Conservation (phyloP, 1,140 invertebrate species). For the Temnothorax nylanderi region DNA sequence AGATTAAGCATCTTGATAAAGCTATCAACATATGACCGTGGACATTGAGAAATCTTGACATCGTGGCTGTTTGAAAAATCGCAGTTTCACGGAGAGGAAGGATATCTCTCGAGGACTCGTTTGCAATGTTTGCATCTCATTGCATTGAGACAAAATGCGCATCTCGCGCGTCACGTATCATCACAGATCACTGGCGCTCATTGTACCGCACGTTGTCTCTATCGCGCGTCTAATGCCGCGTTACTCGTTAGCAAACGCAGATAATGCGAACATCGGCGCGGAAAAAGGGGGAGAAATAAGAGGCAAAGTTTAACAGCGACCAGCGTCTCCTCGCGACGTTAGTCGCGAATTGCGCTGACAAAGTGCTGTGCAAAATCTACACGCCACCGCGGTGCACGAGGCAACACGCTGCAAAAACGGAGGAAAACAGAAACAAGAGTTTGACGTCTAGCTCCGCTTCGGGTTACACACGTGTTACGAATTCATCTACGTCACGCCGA, state of each 20-base stretch:
- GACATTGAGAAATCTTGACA: neutral
- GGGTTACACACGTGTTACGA: neutral
- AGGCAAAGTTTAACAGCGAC: slow-evolving; percentile 75
- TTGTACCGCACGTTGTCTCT: neutral
- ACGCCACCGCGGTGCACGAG: neutral
- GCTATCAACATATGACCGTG: neutral
- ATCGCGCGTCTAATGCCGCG: neutral
- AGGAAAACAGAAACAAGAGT: neutral
- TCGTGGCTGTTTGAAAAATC: slow-evolving; percentile 4
- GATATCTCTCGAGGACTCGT: slow-evolving; percentile 10
- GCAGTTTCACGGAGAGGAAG: neutral
- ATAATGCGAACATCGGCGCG: slow-evolving; percentile 60
- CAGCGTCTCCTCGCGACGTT: slow-evolving; percentile 53
- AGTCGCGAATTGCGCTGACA: slow-evolving; percentile 37
- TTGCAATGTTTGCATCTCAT: slow-evolving; percentile 22
- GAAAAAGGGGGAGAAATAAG: slow-evolving; percentile 74
- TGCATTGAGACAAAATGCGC: slow-evolving; percentile 26
- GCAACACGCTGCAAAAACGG: neutral
- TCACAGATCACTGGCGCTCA: neutral
- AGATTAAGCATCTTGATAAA: neutral
- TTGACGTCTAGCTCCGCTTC: neutral
- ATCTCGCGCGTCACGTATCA: neutral
- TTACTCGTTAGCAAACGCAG: slow-evolving; percentile 50
- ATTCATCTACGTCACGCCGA: slow-evolving; percentile 9
- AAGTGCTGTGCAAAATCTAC: slow-evolving; percentile 4